A percentile compares a stretch with the other conserved stretches of the same genome.
Evolutionary conservation across 2,888 invertebrate species (phyloP).

Genomic region (Gastracanthus pulcherrimus): DNA sequence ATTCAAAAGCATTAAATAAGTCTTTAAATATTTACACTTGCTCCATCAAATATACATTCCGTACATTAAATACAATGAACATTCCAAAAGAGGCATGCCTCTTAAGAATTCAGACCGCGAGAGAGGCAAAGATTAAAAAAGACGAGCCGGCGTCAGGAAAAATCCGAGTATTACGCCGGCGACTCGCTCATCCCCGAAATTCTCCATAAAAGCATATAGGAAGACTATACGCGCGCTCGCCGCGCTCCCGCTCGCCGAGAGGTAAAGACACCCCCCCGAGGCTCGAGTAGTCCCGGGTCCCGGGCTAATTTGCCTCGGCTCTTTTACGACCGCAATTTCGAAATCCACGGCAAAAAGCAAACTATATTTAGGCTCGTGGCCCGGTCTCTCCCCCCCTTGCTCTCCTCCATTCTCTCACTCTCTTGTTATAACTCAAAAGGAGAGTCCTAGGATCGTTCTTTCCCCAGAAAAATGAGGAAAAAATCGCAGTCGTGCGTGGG

Average conservation of each 20-base stretch:
- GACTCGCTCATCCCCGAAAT: constrained; percentile 2
- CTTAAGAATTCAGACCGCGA: background rate
- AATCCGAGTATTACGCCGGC: too few species aligned
- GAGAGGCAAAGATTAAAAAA: background rate
- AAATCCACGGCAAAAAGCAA: constrained; percentile 72
- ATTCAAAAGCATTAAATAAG: too few species aligned
- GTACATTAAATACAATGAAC: background rate
- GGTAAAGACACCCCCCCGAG: constrained; percentile 64
- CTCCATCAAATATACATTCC: too few species aligned
- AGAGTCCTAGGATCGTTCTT: constrained; percentile 53
- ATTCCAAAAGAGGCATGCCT: background rate
- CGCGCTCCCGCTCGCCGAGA: constrained; percentile 10
- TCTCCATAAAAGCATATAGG: constrained; percentile 43
- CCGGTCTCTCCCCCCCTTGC: too few species aligned
- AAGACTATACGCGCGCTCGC: background rate
- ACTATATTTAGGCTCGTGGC: constrained; percentile 69
- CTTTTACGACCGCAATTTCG: constrained; percentile 76
- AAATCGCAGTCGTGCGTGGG: constrained; percentile 56
- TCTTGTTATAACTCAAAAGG: constrained; percentile 32
- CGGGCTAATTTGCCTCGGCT: constrained; percentile 72
- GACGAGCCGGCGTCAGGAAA: constrained; percentile 6
- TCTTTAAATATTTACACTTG: too few species aligned
- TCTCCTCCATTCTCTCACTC: constrained; percentile 31
- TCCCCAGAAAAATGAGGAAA: constrained; percentile 60
- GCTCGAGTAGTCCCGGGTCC: constrained; percentile 67